Evolutionary conservation across 2,797 vertebrate genomes (phyloP), one percentile per base, ranked within the genome.

Genomic region (Xerus rutilus): DNA sequence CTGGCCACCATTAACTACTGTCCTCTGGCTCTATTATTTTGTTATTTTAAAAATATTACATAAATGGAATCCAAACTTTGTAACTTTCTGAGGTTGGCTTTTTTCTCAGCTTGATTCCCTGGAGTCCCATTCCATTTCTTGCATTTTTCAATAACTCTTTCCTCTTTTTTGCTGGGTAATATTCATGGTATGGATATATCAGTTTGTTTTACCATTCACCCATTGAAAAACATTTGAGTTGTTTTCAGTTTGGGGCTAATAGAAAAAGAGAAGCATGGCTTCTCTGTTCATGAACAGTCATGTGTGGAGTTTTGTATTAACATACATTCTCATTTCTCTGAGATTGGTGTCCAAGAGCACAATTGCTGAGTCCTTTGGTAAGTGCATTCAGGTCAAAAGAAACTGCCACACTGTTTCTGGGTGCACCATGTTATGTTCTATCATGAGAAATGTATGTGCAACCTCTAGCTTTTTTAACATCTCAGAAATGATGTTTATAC

Each of bases 381-480:
- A 82, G 49, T 28, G 23, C 25, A 30, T 17, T 17, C 69, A 57
- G 23, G 62, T 43, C 64, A 7, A 81, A 91, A 85, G 89, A 77
- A 47, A 59, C 13, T 45, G 52, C 45, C 54, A n/a, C 0, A 57
- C 54, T 15, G 20, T 88, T 74, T 89, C 32, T 11, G 20, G 20
- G 21, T 5, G 5, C 64, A 1, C 23, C 25, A 5, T 45, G 18
- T 21, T 70, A 43, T 70, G 25, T 5, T 30, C 25, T 32, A 15
- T 21, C 11, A 13, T 2, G 11, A 49, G 14, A 70, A 43, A 23
- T 4, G 8, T 6, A 5, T 4, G 14, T 1, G 2, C 4, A 20
- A 21, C n/a, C 25, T 64, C 43, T 5, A 94, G 21, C 23, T 78
- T 45, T 57, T 47, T 52, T 21, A 62, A 59, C 69, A 15, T 72